Conservation (phyloP, 2,797 vertebrate species). For the Xerus rutilus region DNA sequence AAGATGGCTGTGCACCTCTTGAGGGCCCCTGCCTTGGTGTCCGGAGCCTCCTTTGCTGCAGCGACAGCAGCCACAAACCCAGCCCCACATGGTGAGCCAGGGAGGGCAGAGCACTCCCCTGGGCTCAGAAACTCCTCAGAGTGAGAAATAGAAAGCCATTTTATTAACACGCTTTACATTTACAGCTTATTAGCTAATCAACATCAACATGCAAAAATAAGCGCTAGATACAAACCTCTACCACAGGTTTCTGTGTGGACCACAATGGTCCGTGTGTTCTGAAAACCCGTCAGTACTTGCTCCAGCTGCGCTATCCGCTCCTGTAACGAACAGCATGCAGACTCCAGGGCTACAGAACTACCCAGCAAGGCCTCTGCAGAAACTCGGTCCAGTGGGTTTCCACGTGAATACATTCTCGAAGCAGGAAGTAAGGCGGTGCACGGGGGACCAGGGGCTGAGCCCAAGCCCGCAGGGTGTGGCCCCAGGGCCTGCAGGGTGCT, state of each 20-base stretch:
- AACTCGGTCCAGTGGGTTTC: conserved; percentile 86
- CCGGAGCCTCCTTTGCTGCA: background rate
- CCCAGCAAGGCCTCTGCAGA: conserved; percentile 89
- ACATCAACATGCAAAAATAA: conserved; percentile 96
- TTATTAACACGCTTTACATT: conserved; percentile 91
- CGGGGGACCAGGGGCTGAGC: conserved; percentile 88
- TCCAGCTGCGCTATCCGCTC: conserved; percentile 86
- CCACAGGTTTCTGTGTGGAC: conserved; percentile 87
- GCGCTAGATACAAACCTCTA: conserved; percentile 94
- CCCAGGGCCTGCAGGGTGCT: conserved; percentile 31
- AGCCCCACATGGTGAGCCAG: background rate
- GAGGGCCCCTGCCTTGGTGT: background rate
- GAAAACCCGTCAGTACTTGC: conserved; percentile 83
- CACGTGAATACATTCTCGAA: conserved; percentile 90
- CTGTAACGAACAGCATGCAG: conserved; percentile 85
- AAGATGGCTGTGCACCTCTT: background rate
- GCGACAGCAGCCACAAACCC: background rate
- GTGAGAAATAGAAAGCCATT: conserved; percentile 87
- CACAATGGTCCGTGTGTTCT: conserved; percentile 83
- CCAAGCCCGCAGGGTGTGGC: conserved; percentile 77
- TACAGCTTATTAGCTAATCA: conserved; percentile 96
- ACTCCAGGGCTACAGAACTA: conserved; percentile 86
- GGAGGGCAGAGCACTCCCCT: background rate
- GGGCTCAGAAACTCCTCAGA: background rate
- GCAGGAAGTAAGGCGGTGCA: conserved; percentile 91